These are phyloP conservation scores for Muscicapa striata DNA, from an alignment of 2,797 vertebrate genomes.

Conservation along the genomic window DNA sequence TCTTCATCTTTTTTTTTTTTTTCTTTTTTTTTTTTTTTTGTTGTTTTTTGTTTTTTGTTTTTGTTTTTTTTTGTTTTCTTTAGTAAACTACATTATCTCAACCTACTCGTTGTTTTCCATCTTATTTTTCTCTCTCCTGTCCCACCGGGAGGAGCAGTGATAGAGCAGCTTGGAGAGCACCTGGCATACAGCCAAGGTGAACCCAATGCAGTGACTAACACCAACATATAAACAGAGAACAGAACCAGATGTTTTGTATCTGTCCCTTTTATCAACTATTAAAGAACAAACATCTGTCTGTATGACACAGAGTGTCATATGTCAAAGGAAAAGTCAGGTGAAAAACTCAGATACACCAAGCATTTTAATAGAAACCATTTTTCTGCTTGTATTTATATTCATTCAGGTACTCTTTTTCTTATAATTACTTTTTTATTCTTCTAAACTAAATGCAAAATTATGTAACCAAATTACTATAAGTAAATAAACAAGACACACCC, in stretches of 20 bases:
- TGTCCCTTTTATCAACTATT: neutral
- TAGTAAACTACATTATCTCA: neutral
- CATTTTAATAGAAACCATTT: neutral
- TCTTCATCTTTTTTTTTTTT: neutral
- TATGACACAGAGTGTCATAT: neutral
- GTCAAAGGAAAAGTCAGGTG: neutral
- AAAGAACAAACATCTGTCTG: neutral
- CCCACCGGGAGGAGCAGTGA: neutral
- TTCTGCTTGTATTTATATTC: neutral
- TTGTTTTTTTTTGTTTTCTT: rapidly evolving
- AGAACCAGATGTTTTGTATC: neutral
- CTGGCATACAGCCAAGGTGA: rapidly evolving
- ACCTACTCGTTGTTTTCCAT: neutral
- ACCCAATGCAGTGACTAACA: neutral
- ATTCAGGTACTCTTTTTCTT: neutral
- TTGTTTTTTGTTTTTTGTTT: no score
- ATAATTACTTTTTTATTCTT: neutral
- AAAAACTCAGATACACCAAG: neutral
- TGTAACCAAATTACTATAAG: neutral
- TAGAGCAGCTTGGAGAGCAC: neutral
- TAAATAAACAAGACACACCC: neutral
- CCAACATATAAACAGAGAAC: neutral
- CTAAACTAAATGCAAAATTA: neutral
- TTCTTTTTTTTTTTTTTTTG: no score
- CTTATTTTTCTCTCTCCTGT: neutral